Conservation (phyloP, 2,888 invertebrate species). For the Drosophila borealis region DNA sequence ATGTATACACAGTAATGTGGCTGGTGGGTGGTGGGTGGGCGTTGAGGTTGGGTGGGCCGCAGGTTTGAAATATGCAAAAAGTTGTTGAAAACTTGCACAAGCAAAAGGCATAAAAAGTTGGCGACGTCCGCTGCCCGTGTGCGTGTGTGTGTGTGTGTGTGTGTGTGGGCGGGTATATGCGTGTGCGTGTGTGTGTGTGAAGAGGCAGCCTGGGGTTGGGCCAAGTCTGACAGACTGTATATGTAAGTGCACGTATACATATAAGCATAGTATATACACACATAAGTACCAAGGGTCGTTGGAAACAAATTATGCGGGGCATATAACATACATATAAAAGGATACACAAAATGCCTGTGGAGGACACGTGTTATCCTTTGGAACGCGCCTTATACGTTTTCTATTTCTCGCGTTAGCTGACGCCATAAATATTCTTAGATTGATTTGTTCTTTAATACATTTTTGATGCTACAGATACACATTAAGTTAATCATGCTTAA, state of each 20-base stretch:
- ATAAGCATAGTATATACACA: neutral
- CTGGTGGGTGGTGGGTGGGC: neutral
- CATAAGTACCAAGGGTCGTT: constrained; percentile 9
- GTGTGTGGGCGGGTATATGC: neutral
- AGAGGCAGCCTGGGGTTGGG: constrained; percentile 18
- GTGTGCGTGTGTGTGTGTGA: constrained; percentile 3
- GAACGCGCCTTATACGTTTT: neutral
- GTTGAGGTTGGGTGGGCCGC: constrained; percentile 14
- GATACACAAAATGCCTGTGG: neutral
- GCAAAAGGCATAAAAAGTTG: constrained; percentile 59
- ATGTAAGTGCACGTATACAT: neutral
- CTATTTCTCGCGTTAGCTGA: neutral
- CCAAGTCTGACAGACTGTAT: constrained; percentile 31
- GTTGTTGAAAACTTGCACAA: constrained; percentile 65
- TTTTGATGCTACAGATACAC: too few species aligned
- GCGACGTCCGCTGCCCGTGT: constrained; percentile 30
- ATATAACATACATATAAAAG: neutral
- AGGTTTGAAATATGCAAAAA: constrained; percentile 69
- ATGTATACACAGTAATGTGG: constrained; percentile 66
- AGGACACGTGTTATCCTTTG: neutral
- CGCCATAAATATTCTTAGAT: neutral
- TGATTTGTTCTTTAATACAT: too few species aligned
- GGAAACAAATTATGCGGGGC: neutral
- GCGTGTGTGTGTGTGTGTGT: constrained; percentile 11
- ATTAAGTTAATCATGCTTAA: too few species aligned